phyloP scores from a whole-genome alignment of 2,797 vertebrate genomes.

The Psittacula echo region DNA sequence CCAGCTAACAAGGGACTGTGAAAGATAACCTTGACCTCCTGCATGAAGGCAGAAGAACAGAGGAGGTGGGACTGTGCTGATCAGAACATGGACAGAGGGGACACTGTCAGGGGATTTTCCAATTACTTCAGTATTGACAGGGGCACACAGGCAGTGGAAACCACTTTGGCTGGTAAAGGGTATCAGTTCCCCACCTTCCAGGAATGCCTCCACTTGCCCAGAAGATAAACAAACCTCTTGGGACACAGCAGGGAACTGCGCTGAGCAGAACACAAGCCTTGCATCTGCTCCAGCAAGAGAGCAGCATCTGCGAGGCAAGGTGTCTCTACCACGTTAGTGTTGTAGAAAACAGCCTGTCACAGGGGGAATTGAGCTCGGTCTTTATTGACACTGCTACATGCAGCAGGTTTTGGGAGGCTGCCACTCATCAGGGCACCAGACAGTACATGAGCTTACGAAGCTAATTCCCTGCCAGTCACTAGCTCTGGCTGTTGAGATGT shows the following conservation, averaged over 20 bases:
- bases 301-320: rapidly evolving
- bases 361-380: neutral
- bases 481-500: neutral
- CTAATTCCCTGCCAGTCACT: neutral
- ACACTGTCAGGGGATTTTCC: neutral
- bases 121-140: neutral
- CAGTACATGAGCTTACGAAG: neutral
- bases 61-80: neutral
- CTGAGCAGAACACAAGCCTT: neutral
- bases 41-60: neutral
- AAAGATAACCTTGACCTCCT: neutral
- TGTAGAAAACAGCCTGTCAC: rapidly evolving
- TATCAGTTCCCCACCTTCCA: neutral
- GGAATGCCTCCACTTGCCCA: neutral
- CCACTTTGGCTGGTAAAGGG: neutral
- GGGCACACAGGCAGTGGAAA: neutral
- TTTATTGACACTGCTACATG: neutral
- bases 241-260: neutral
- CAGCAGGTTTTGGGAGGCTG: neutral
- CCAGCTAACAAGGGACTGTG: neutral
- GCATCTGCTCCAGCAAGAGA: neutral
- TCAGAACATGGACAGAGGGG: neutral
- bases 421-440: neutral
- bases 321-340: rapidly evolving
- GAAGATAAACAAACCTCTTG: neutral